phyloP scores from a whole-genome alignment of 2,113 vertebrate species.

The Notothenia coriiceps region DNA sequence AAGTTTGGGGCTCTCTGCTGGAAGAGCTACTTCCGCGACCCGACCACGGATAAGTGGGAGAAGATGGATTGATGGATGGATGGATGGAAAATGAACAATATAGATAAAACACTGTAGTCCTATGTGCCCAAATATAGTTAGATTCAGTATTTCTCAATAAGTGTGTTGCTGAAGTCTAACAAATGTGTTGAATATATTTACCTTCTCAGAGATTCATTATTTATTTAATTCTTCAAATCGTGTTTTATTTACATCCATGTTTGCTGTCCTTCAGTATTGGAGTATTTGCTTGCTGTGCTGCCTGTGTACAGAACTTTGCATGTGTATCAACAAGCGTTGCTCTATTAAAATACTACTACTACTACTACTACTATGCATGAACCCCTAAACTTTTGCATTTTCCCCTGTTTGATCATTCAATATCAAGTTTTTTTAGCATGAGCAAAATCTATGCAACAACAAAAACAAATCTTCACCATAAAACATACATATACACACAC shows the following conservation, averaged over 20 bases:
- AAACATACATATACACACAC: neutral
- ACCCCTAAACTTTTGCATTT: neutral
- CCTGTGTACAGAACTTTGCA: neutral
- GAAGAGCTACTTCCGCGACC: no score
- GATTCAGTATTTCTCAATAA: neutral
- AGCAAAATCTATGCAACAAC: constrained; percentile 8
- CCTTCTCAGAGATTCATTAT: neutral
- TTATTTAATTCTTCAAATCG: neutral
- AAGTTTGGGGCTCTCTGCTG: no score
- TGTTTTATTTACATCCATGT: neutral
- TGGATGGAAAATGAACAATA: no score
- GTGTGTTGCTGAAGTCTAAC: neutral
- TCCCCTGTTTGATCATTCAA: neutral
- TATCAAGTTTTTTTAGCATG: neutral
- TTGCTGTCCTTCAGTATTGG: no score
- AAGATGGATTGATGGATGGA: no score
- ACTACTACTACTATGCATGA: neutral
- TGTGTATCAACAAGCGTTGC: neutral
- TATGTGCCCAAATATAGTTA: neutral
- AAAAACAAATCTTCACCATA: constrained; percentile 11
- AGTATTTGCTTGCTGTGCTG: neutral
- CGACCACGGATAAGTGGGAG: no score
- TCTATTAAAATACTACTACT: no score
- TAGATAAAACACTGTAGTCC: no score
- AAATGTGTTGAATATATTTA: neutral